Conservation (phyloP, 2,888 invertebrate genomes). For the Capitulum mitella region DNA sequence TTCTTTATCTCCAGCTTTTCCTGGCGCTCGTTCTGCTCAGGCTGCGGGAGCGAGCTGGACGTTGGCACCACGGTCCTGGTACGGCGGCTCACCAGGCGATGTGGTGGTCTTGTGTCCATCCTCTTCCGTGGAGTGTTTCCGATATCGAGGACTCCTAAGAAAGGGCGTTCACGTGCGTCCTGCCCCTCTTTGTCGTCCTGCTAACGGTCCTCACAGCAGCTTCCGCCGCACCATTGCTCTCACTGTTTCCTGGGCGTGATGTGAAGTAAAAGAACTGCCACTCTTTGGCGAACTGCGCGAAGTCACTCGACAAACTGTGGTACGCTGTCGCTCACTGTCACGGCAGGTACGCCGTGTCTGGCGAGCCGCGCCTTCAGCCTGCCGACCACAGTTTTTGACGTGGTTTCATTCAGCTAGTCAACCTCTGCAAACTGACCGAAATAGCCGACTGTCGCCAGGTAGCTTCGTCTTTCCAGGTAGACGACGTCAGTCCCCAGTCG, state of each 20-base stretch:
- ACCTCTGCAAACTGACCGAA: not conserved
- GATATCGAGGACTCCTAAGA: no score
- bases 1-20: no score
- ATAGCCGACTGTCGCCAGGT: not conserved
- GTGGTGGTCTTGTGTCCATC: not conserved
- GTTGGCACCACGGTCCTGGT: not conserved
- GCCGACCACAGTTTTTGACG: not conserved
- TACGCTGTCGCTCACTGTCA: not conserved
- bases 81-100: not conserved
- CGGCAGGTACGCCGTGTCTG: not conserved
- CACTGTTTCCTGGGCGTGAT: no score
- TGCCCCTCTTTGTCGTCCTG: no score
- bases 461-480: not conserved
- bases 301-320: no score
- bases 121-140: not conserved
- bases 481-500: not conserved
- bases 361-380: not conserved
- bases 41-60: not conserved
- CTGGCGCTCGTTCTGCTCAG: not conserved
- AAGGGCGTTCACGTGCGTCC: no score
- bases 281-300: no score
- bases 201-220: no score
- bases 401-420: not conserved
- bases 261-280: no score
- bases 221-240: no score